These are phyloP conservation scores for Peromyscus nudipes DNA, from an alignment of 2,797 vertebrate genomes.

Conservation along the genomic window DNA sequence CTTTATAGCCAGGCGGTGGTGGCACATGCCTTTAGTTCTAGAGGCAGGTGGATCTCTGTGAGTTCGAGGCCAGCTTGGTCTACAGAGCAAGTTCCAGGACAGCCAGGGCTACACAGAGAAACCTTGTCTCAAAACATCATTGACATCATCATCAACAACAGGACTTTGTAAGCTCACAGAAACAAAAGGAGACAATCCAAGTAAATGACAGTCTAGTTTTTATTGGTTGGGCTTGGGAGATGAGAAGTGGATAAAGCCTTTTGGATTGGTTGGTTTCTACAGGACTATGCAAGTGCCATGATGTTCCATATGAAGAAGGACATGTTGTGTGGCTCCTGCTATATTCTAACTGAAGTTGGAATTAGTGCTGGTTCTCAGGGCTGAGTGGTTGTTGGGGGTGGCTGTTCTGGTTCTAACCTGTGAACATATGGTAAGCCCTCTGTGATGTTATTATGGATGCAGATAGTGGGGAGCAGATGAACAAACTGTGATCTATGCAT, in stretches of 20 bases:
- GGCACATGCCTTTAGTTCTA: neutral
- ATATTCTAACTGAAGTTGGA: neutral
- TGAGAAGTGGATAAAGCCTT: neutral
- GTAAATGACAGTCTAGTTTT: neutral
- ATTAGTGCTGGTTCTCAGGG: neutral
- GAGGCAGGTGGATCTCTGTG: neutral
- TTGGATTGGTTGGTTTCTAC: neutral
- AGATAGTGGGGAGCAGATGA: neutral
- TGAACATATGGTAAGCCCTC: neutral
- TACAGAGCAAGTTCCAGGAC: neutral
- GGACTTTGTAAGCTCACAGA: neutral
- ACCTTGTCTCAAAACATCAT: neutral
- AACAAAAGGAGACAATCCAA: neutral
- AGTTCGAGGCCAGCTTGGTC: neutral
- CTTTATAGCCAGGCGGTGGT: neutral
- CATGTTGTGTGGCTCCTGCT: neutral
- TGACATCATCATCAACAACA: neutral
- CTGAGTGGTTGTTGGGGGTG: neutral
- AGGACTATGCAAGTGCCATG: neutral
- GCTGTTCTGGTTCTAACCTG: neutral
- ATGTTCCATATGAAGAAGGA: neutral
- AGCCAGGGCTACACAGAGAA: neutral
- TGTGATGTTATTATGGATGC: neutral
- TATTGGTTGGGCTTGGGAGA: neutral
- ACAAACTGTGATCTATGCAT: neutral